Base-by-base conservation (phyloP, 2,113 vertebrate species). In the Mionectes macconnelli region DNA sequence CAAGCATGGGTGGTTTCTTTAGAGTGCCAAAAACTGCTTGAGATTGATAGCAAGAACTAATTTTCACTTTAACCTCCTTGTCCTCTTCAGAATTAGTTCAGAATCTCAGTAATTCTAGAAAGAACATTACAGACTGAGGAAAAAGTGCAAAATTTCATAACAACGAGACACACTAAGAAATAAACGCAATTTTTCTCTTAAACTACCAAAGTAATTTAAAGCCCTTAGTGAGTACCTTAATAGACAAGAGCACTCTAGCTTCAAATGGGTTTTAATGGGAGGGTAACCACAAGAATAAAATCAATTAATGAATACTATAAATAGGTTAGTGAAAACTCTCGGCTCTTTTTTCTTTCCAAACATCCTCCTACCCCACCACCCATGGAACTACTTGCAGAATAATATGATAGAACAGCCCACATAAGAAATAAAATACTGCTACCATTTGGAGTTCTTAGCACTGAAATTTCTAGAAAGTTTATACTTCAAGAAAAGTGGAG, bases 271-370 rank as follows among this genome's bases (percentile, higher is more conserved):
- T 97, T 96, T 94, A 96, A 96, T 93, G 89, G 94, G 85, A 96
- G 62, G 90, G 89, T 86, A 96, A 95, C 91, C 91, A 89, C 86
- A 92, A 97, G 93, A 90, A 95, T 91, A 95, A 95, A 97, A 96
- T 97, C 95, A 97, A 96, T 97, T 94, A 96, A 97, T 96, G 94
- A 96, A 84, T 82, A 93, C 85, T 96, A 95, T 92, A 95, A 95
- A 86, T 97, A 95, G 84, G 68, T 85, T 53, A 70, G 82, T 66
- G 84, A 96, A 96, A 96, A 95, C 67, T 89, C 70, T 82, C 66
- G 64, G 68, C 52, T 85, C 57, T 82, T 78, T 87, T 87, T 74
- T 83, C 72, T 83, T 84, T 87, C 75, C 76, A 85, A 95, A 94
- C 70, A 86, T 76, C 82, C 90, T 96, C 89, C 84, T 75, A 93